Base-by-base conservation (phyloP, 2,888 invertebrate species). In the Pharmacophagus antenor region DNA sequence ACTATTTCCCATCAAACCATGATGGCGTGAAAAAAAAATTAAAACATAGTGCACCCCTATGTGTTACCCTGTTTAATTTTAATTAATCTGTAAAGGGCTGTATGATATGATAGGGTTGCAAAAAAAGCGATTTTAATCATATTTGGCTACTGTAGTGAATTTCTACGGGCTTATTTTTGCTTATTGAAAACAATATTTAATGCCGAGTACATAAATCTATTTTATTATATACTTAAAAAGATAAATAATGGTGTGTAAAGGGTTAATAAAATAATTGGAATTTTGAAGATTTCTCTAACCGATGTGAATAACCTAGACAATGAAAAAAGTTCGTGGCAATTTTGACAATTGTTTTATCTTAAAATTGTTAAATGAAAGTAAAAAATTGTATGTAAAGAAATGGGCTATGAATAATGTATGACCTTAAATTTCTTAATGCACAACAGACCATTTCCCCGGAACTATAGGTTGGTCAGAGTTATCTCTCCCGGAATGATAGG, bases 401-500 rank as follows among this genome's bases (percentile, higher is more conserved):
- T 64, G 51, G 18, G 58, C 63, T 58, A 80, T 87, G 82, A 84
- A 86, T 85, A 79, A 85, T 85, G 75, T 71, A 85, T 77, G 71
- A 72, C 61, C 77, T 80, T 82, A 79, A 80, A 86, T 82, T 79
- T 70, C 81, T 73, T 74, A 80, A 77, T 76, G 71, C 79, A 75
- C 85, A 70, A 83, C 85, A 78, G 85, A 71, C 87, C 88, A 89
- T 89, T 88, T 82, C 83, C 71, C 79, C 87, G 82, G 85, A 85
- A 87, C 87, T 84, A 83, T 80, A 81, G 69, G 73, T 74, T 77
- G 76, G 82, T 81, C 82, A 80, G 85, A 88, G 86, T 88, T 84
- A 78, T 77, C 77, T 82, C 78, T 63, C 63, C 63, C 65, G 64
- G 62, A 71, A 49, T 31, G 20, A 52, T 74, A 66, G 73, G 79